phyloP scores from a whole-genome alignment of 2,797 vertebrate genomes.

The Pterois miles region DNA sequence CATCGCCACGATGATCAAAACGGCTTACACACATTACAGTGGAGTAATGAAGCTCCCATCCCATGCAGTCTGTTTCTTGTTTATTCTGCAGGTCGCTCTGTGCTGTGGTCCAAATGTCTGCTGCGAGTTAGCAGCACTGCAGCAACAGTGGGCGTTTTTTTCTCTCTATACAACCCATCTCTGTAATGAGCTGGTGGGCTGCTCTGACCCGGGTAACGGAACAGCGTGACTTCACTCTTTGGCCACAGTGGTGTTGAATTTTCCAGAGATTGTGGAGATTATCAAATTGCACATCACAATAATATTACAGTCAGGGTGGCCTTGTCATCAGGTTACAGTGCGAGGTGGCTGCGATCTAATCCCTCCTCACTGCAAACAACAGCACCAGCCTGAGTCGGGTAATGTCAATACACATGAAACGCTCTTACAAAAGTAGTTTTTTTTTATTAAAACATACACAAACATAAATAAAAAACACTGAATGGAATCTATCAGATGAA shows the following conservation, averaged over 20 bases:
- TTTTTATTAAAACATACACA: slow-evolving; percentile 75
- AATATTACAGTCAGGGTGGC: slow-evolving; percentile 35
- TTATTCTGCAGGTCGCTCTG: slow-evolving; percentile 51
- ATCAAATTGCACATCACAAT: slow-evolving; percentile 44
- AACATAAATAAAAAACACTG: slow-evolving; percentile 82
- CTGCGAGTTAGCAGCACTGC: slow-evolving; percentile 45
- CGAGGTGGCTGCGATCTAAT: background rate
- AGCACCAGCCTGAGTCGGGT: background rate
- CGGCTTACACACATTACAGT: slow-evolving; percentile 19
- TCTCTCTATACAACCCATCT: slow-evolving; percentile 29
- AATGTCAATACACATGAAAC: slow-evolving; percentile 37
- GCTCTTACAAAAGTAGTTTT: slow-evolving; percentile 75
- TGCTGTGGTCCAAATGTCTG: slow-evolving; percentile 54
- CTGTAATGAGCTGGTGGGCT: slow-evolving; percentile 38
- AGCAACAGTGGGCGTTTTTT: slow-evolving; percentile 31
- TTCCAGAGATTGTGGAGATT: slow-evolving; percentile 34
- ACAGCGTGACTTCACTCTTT: slow-evolving; percentile 39
- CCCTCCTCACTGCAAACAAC: background rate
- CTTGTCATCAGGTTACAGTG: slow-evolving; percentile 15
- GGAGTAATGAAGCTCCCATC: slow-evolving; percentile 39
- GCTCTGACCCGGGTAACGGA: slow-evolving; percentile 26
- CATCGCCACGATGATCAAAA: slow-evolving; percentile 32
- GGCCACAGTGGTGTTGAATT: slow-evolving; percentile 18
- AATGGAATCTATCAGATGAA: slow-evolving; percentile 59
- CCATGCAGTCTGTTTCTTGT: slow-evolving; percentile 51